These are phyloP conservation scores for Tipula vernalis DNA, from an alignment of 2,888 invertebrate species.

Conservation along the genomic window DNA sequence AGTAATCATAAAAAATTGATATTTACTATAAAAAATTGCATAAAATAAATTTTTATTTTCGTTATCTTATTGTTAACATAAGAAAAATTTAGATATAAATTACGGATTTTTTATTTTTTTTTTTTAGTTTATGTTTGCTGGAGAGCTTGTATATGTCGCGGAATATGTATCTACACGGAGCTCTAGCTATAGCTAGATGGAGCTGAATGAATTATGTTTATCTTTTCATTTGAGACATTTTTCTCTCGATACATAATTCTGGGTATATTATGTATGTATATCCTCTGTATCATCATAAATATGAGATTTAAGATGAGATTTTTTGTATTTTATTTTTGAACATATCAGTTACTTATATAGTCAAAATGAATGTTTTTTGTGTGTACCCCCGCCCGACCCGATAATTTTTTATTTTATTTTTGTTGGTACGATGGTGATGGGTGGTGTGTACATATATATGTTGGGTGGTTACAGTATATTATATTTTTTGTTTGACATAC, in stretches of 20 bases:
- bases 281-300: constrained; percentile 4
- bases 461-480: neutral
- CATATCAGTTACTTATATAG: neutral
- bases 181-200: neutral
- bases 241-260: neutral
- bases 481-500: neutral
- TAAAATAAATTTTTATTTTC: neutral
- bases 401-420: neutral
- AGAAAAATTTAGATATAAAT: constrained; percentile 4
- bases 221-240: neutral
- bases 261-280: neutral
- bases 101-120: neutral
- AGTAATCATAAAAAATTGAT: constrained; percentile 4
- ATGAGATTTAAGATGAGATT: neutral
- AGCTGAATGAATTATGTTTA: constrained; percentile 4
- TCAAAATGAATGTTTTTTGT: neutral
- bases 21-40: constrained; percentile 4
- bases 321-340: neutral
- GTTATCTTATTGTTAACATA: constrained; percentile 4
- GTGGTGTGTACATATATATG: neutral
- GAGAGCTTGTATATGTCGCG: neutral
- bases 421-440: neutral
- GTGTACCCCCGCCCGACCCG: neutral
- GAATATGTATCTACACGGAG: neutral
- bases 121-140: neutral